A percentile compares a stretch with the other conserved stretches of the same genome.
Evolutionary conservation across 2,113 vertebrate genomes (phyloP).

Genomic region (Eupsittula cactorum): DNA sequence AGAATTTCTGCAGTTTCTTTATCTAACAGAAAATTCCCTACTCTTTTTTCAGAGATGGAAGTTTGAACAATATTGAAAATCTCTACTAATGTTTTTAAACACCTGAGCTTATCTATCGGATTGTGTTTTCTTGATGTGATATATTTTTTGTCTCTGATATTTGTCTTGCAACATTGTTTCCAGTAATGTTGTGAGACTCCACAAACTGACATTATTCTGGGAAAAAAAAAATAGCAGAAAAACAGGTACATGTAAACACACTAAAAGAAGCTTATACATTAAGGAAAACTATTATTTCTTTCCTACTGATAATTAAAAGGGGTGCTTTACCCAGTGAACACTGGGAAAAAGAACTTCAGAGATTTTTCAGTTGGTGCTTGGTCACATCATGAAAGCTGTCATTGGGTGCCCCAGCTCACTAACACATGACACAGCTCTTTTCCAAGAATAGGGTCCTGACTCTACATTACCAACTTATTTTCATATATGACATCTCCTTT

Average conservation of each 20-base stretch:
- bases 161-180: neutral
- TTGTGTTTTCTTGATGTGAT: neutral
- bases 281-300: neutral
- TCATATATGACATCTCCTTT: neutral
- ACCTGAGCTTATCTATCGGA: neutral
- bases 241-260: rapidly evolving
- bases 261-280: neutral
- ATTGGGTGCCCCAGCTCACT: neutral
- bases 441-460: neutral
- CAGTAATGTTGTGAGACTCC: neutral
- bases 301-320: neutral
- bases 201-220: neutral
- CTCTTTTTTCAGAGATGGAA: neutral
- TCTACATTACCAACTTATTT: neutral
- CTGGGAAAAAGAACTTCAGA: neutral
- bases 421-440: neutral
- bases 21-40: neutral
- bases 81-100: neutral
- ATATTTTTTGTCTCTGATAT: neutral
- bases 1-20: neutral
- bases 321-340: neutral
- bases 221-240: neutral
- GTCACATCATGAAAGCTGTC: neutral
- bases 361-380: neutral
- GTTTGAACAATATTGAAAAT: neutral